Conservation (phyloP, 2,113 vertebrate genomes). For the Parotia lawesii region DNA sequence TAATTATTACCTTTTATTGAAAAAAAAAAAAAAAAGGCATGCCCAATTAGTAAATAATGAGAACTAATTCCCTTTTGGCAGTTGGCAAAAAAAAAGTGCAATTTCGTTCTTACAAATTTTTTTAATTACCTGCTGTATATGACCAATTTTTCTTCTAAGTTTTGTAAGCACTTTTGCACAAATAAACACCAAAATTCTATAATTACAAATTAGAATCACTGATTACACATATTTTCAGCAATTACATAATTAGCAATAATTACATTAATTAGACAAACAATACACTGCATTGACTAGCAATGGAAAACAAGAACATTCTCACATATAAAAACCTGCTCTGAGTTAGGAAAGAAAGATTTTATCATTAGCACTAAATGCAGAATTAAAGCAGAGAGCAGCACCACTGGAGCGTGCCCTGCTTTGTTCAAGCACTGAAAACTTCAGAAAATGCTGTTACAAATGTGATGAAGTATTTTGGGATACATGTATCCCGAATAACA, state of each 20-base stretch:
- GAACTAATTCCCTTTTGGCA: slow-evolving; percentile 36
- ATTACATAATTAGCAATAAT: slow-evolving; percentile 68
- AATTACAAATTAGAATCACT: slow-evolving; percentile 57
- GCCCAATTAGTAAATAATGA: slow-evolving; percentile 54
- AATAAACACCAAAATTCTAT: slow-evolving; percentile 59
- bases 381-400: neutral
- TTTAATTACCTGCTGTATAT: slow-evolving; percentile 17
- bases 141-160: slow-evolving; percentile 35
- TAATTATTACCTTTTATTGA: slow-evolving; percentile 25
- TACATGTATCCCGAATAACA: neutral
- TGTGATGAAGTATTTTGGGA: neutral
- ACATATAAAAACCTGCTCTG: neutral
- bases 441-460: neutral
- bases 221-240: slow-evolving; percentile 61
- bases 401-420: neutral
- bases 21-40: neutral
- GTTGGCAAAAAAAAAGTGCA: neutral
- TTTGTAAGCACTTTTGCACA: slow-evolving; percentile 32
- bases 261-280: slow-evolving; percentile 69
- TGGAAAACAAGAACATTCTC: slow-evolving; percentile 43
- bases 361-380: neutral
- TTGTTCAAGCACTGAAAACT: neutral
- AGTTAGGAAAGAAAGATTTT: neutral
- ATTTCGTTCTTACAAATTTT: slow-evolving; percentile 8
- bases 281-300: neutral